phyloP scores from a whole-genome alignment of 2,888 invertebrate genomes.

The Dryococelus australis region DNA sequence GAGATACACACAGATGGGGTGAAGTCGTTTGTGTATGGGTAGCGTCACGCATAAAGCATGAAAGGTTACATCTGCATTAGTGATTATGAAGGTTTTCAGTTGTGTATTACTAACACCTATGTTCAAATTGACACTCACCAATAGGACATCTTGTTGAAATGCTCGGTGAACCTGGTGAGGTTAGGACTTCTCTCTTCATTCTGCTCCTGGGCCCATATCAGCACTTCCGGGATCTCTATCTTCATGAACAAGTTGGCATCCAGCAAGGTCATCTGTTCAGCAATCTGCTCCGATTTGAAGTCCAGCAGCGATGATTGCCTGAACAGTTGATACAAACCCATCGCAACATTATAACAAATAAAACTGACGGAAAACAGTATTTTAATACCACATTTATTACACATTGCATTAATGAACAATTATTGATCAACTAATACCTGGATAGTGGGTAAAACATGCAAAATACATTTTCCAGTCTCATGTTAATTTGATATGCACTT shows the following conservation, averaged over 20 bases:
- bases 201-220: constrained; percentile 97
- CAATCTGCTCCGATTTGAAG: constrained; percentile 93
- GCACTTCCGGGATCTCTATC: constrained; percentile 96
- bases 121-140: constrained; percentile 67
- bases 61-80: no score
- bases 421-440: not conserved
- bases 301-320: constrained; percentile 76
- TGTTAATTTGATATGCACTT: no score
- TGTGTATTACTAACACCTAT: not conserved
- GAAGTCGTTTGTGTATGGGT: no score
- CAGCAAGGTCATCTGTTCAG: constrained; percentile 97
- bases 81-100: no score
- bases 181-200: constrained; percentile 97
- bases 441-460: no score
- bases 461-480: no score
- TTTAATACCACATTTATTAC: no score
- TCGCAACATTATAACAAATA: no score
- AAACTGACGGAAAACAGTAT: no score
- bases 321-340: not conserved
- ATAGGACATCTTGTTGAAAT: constrained; percentile 99
- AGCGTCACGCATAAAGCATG: no score
- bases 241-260: constrained; percentile 95
- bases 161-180: constrained; percentile 95
- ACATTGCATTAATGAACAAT: not conserved
- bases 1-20: no score